Conservation (phyloP, 2,113 vertebrate genomes). For the Asarcornis scutulata region DNA sequence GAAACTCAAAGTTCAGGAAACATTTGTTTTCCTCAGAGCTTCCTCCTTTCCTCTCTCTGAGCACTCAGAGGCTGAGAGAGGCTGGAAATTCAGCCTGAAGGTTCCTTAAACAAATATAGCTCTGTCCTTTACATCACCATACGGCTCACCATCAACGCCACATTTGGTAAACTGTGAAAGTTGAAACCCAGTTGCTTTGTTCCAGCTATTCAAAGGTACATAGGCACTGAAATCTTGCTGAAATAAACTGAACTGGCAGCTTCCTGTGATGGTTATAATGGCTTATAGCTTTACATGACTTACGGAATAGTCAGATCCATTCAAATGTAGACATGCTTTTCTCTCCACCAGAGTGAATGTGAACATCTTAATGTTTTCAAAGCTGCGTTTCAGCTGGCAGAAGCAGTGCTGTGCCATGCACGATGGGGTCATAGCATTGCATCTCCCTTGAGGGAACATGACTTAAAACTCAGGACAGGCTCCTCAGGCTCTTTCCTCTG, state of each 20-base stretch:
- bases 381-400: background rate
- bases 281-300: background rate
- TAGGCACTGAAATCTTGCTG: background rate
- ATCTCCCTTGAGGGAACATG: background rate
- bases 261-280: background rate
- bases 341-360: background rate
- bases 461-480: background rate
- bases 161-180: slow-evolving; percentile 40
- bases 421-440: background rate
- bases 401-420: background rate
- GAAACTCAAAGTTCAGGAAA: slow-evolving; percentile 67
- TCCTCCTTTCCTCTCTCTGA: slow-evolving; percentile 28
- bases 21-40: slow-evolving; percentile 52
- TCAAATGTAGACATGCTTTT: background rate
- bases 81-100: slow-evolving; percentile 5
- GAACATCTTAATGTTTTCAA: background rate
- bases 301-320: background rate
- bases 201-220: background rate
- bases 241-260: background rate
- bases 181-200: background rate
- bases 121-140: slow-evolving; percentile 30
- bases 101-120: slow-evolving; percentile 49
- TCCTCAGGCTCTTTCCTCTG: background rate
- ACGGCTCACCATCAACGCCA: background rate
- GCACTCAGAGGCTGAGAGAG: background rate